Base-by-base conservation (phyloP, 2,797 vertebrate species). In the Aplochiton taeniatus region DNA sequence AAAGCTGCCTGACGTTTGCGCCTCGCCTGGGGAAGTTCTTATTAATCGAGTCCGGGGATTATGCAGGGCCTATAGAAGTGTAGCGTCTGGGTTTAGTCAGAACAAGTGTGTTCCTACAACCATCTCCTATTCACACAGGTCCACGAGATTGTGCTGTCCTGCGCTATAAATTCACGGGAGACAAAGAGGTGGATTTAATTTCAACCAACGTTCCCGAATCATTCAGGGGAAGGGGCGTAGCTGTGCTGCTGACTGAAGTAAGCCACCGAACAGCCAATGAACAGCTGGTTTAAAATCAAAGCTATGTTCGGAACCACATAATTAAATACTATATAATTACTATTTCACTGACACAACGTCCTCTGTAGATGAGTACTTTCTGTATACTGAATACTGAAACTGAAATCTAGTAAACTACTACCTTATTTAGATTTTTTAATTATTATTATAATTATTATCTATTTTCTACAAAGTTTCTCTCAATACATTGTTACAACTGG, bases 151-250 rank as follows among this genome's bases (percentile, higher is more conserved):
- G 18, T 12, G 91, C 89, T 0, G 75, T 85, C 16, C 78, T 93
- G 63, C 65, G 13, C 46, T 93, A 93, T 79, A 81, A 48, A 9
- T 84, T 86, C 70, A 89, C 66, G 0, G 76, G 66, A 0, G 70
- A 85, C 2, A 72, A 74, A 17, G 83, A 88, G 66, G 86, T 93
- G 74, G 82, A 90, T 18, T 70, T 92, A 1, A 61, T 88, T 48
- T 90, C 90, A 1, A 93, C 92, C 0, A 82, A 60, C 0, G 92
- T 92, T 0, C 91, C 92, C 0, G 80, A 89, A 60, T 58, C 77
- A 0, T 75, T 81, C 49, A 76, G 92, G 61, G 90, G 89, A 0
- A 80, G 66, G 61, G 91, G 92, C 19, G 79, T 91, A 0, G 92
- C 90, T 11, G 87, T 87, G 0, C 66, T 83, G 43, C 81, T 92